These are phyloP conservation scores for Girardia tigrina DNA, from an alignment of 2,888 invertebrate genomes.

Conservation along the genomic window DNA sequence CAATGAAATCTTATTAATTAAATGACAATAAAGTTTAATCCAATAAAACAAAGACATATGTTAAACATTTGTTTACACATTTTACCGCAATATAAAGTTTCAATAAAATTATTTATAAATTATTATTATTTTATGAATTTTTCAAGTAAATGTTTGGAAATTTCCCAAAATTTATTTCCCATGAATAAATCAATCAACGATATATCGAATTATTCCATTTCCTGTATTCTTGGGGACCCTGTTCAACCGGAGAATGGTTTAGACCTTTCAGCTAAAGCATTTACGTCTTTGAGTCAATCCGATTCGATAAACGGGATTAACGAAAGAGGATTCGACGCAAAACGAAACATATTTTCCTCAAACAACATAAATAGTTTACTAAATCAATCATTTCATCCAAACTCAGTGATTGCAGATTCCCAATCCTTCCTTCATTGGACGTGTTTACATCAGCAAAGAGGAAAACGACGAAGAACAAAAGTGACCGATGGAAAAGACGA, in stretches of 20 bases:
- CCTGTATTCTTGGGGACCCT: background rate
- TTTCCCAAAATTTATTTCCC: no score
- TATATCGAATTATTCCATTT: background rate
- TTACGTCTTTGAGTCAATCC: background rate
- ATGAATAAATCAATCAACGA: background rate
- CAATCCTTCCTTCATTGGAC: constrained; percentile 1
- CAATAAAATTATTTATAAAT: no score
- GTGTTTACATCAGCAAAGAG: constrained; percentile 8
- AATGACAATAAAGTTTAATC: no score
- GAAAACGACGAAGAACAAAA: constrained; percentile 5
- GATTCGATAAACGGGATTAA: background rate
- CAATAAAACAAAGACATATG: no score
- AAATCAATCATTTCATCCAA: background rate
- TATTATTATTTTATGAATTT: no score
- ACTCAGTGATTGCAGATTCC: background rate
- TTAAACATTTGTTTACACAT: no score
- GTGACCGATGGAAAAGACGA: constrained; percentile 1
- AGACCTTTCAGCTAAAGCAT: constrained; percentile 1
- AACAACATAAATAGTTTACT: background rate
- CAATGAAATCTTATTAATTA: no score
- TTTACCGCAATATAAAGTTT: no score
- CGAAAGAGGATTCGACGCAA: background rate
- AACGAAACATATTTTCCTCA: background rate
- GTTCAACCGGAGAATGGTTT: background rate
- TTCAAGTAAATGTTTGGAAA: no score